Conservation (phyloP, 2,888 invertebrate genomes). For the Drosophila maculinotata region DNA sequence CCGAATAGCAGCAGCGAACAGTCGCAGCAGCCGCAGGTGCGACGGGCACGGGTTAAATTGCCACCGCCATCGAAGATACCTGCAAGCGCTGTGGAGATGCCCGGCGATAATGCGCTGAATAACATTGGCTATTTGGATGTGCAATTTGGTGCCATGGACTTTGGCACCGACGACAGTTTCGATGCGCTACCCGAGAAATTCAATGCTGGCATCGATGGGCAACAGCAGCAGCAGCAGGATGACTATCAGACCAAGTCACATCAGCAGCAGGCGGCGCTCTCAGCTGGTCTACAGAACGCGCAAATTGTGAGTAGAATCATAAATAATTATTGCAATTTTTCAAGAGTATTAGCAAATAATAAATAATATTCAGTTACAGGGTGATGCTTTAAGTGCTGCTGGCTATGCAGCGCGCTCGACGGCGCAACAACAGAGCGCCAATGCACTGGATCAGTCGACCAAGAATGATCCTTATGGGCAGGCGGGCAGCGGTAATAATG, state of each 20-base stretch:
- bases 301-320: slow-evolving; percentile 80
- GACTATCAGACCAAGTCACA: slow-evolving; percentile 84
- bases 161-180: slow-evolving; percentile 86
- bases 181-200: slow-evolving; percentile 85
- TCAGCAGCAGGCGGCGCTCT: slow-evolving; percentile 74
- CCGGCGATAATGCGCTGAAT: slow-evolving; percentile 91
- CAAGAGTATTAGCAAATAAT: neutral
- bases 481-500: slow-evolving; percentile 74
- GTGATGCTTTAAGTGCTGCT: slow-evolving; percentile 81
- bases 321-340: neutral
- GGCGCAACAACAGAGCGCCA: slow-evolving; percentile 76
- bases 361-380: slow-evolving; percentile 49
- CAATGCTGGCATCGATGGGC: slow-evolving; percentile 81
- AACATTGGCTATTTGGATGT: slow-evolving; percentile 93
- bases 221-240: slow-evolving; percentile 75
- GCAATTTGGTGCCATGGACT: slow-evolving; percentile 96
- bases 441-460: slow-evolving; percentile 83
- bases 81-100: slow-evolving; percentile 97
- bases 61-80: slow-evolving; percentile 97
- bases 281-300: slow-evolving; percentile 82
- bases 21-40: slow-evolving; percentile 84
- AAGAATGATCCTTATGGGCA: slow-evolving; percentile 85
- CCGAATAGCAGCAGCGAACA: slow-evolving; percentile 61
- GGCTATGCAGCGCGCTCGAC: slow-evolving; percentile 81
- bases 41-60: slow-evolving; percentile 89